Percentiles rank a stretch among this genome's conserved stretches.
phyloP scores from a whole-genome alignment of 2,113 vertebrate species.

The Charina bottae region DNA sequence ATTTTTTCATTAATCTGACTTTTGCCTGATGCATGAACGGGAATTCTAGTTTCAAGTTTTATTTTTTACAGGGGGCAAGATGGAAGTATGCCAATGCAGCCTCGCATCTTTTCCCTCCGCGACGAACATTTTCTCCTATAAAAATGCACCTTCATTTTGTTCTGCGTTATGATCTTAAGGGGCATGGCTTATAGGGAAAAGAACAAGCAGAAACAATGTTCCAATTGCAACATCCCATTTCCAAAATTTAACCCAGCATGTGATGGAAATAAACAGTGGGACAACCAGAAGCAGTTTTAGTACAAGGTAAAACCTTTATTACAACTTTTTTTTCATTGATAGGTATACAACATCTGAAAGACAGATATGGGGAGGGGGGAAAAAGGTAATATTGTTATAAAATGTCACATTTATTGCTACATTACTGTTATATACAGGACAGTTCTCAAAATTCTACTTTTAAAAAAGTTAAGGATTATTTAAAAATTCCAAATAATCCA shows the following conservation, averaged over 20 bases:
- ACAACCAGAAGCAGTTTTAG: constrained; percentile 9
- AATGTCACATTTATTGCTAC: constrained; percentile 97
- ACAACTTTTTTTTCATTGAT: constrained; percentile 53
- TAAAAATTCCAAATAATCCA: constrained; percentile 81
- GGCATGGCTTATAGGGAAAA: not conserved
- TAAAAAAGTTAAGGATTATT: constrained; percentile 83
- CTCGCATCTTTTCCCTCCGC: not conserved
- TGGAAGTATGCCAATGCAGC: too few relatives aligned
- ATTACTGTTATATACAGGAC: constrained; percentile 95
- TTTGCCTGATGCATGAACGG: not conserved
- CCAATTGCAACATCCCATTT: not conserved
- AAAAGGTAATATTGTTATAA: constrained; percentile 86
- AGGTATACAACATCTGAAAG: constrained; percentile 86
- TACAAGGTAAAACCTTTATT: constrained; percentile 67
- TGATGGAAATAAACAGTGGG: not conserved
- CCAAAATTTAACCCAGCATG: not conserved
- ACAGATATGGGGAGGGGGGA: constrained; percentile 74
- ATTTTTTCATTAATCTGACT: not conserved
- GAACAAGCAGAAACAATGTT: not conserved
- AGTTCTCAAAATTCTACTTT: constrained; percentile 84
- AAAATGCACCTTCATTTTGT: not conserved
- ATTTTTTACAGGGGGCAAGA: not conserved
- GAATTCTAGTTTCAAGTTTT: not conserved
- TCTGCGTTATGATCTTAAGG: not conserved
- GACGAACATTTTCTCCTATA: not conserved